phyloP scores from a whole-genome alignment of 1,140 invertebrate genomes.

The Paracyclopina nana region DNA sequence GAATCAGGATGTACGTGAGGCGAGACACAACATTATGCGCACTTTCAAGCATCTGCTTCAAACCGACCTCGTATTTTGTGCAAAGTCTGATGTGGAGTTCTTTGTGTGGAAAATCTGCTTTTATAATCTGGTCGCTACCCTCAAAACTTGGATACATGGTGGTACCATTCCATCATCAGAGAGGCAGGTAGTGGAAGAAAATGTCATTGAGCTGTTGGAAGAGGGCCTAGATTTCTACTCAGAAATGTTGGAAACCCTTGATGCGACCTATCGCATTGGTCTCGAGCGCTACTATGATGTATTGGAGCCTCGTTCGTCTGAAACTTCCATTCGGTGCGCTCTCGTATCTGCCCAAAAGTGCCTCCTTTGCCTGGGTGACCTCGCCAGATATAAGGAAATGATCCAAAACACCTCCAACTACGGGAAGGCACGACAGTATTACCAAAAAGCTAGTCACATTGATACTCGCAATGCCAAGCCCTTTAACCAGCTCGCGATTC shows the following conservation, averaged over 20 bases:
- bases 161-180: no score
- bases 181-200: neutral
- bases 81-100: neutral
- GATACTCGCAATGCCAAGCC: slow-evolving; percentile 85
- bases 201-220: neutral
- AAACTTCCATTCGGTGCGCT: slow-evolving; percentile 25
- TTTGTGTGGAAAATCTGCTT: slow-evolving; percentile 10
- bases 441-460: slow-evolving; percentile 75
- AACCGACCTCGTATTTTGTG: neutral
- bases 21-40: neutral
- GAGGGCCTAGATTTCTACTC: slow-evolving; percentile 8
- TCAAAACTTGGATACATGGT: no score
- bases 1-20: neutral
- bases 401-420: slow-evolving; percentile 58
- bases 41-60: neutral
- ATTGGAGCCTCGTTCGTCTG: neutral
- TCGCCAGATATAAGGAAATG: slow-evolving; percentile 69
- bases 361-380: slow-evolving; percentile 69
- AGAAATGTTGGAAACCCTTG: neutral
- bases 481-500: slow-evolving; percentile 80
- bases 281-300: slow-evolving; percentile 11
- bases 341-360: slow-evolving; percentile 65
- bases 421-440: slow-evolving; percentile 63
- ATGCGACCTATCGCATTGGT: neutral
- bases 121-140: neutral